phyloP scores from a whole-genome alignment of 53 echinoderm and acorn worm species.

The Apostichopus leukothele region DNA sequence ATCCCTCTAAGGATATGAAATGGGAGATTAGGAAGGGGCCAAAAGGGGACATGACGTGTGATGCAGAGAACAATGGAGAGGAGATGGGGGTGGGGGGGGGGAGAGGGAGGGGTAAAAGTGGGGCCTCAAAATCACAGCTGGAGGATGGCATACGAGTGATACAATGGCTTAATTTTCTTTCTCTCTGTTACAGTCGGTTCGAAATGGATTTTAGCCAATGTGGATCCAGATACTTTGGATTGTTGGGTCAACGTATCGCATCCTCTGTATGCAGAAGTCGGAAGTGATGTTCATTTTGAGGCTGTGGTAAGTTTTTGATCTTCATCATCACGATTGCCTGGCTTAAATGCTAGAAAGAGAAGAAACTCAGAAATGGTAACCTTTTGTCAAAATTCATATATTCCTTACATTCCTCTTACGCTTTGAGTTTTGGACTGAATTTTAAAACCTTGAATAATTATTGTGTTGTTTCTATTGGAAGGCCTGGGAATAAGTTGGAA shows the following conservation, averaged over 20 bases:
- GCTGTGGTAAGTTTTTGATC: constrained; percentile 14
- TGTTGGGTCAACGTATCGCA: not conserved
- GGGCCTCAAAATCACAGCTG: too few species aligned
- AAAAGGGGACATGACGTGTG: too few species aligned
- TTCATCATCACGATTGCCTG: not conserved
- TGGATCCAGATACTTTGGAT: not conserved
- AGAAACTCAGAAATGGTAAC: not conserved
- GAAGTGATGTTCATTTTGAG: not conserved
- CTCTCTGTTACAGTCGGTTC: not conserved
- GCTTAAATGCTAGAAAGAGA: too few species aligned
- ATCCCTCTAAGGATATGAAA: too few species aligned
- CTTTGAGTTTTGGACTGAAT: not conserved
- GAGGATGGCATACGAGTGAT: too few species aligned
- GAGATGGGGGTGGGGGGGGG: too few species aligned
- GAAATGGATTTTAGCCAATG: not conserved
- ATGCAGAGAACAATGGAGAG: too few species aligned
- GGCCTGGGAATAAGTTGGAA: too few species aligned
- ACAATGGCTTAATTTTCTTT: not conserved
- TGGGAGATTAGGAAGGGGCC: too few species aligned
- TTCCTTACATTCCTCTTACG: not conserved
- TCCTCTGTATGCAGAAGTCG: constrained; percentile 17
- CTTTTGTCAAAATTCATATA: not conserved
- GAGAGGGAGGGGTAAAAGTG: too few species aligned
- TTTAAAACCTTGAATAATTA: not conserved
- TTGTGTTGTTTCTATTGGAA: not conserved